phyloP scores from a whole-genome alignment of 2,113 vertebrate genomes.

The Pseudorasbora parva region DNA sequence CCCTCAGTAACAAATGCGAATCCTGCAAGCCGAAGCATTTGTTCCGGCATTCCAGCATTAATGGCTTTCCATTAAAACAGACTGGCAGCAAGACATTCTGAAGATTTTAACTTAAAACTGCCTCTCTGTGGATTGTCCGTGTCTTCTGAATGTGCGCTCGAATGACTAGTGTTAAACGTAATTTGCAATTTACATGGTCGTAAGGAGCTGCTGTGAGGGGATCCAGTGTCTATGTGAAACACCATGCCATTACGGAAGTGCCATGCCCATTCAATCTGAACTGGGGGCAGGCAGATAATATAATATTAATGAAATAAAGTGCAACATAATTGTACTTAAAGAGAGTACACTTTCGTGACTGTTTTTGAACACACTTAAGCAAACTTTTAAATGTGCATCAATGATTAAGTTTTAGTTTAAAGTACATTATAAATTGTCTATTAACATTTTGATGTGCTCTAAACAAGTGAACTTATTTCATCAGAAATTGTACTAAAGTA shows the following conservation, averaged over 20 bases:
- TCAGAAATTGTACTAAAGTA: neutral
- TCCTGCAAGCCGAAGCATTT: constrained; percentile 56
- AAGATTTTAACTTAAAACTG: constrained; percentile 46
- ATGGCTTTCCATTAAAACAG: constrained; percentile 50
- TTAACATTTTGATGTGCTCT: no score
- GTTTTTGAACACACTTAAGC: no score
- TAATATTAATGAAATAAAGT: no score
- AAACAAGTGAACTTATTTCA: neutral
- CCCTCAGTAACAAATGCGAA: constrained; percentile 50
- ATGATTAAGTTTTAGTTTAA: no score
- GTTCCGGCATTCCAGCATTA: constrained; percentile 51
- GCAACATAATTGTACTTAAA: no score
- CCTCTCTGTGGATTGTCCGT: constrained; percentile 22
- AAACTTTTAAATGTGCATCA: no score
- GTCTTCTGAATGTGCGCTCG: neutral
- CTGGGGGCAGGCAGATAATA: no score
- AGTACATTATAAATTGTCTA: no score
- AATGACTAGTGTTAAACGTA: constrained; percentile 10
- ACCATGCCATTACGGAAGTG: neutral
- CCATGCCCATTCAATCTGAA: no score
- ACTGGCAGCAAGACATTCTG: constrained; percentile 39
- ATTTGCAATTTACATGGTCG: constrained; percentile 14
- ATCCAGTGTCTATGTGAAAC: neutral
- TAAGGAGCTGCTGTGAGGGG: constrained; percentile 16
- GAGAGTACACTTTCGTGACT: no score